phyloP scores from a whole-genome alignment of 2,888 invertebrate species.

The Apoda limacodes region DNA sequence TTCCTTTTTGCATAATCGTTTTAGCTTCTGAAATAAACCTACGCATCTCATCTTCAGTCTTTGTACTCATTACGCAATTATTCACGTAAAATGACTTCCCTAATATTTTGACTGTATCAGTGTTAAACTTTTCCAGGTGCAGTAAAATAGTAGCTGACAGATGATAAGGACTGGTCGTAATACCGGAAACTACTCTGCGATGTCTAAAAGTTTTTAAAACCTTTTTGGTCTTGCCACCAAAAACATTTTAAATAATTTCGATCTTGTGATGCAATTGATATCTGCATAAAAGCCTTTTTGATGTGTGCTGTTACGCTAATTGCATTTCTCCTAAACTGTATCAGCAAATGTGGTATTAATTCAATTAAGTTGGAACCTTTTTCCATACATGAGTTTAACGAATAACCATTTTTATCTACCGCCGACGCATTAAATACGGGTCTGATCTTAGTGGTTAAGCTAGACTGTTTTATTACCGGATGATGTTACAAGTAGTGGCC shows the following conservation, averaged over 20 bases:
- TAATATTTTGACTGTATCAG: not conserved
- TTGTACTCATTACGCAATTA: not conserved
- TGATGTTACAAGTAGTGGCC: not conserved
- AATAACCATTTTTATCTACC: not conserved
- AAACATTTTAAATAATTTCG: not conserved
- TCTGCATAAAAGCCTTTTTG: not conserved
- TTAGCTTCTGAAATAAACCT: not conserved
- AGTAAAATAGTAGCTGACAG: not conserved
- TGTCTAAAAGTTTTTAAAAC: not conserved
- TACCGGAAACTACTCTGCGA: not conserved
- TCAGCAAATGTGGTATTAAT: not conserved
- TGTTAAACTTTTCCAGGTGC: not conserved
- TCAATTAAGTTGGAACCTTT: not conserved
- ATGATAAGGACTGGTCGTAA: not conserved
- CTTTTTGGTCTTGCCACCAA: not conserved
- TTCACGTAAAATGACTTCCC: not conserved
- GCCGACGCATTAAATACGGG: not conserved
- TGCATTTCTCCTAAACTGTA: not conserved
- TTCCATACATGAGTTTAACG: not conserved
- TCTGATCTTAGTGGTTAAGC: not conserved
- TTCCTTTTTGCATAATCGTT: not conserved
- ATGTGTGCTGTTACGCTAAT: not conserved
- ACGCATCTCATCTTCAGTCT: not conserved
- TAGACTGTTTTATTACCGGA: not conserved
- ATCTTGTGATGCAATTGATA: not conserved